These are phyloP conservation scores for Tachysurus vachellii DNA, from an alignment of 2,113 vertebrate genomes.

Conservation along the genomic window DNA sequence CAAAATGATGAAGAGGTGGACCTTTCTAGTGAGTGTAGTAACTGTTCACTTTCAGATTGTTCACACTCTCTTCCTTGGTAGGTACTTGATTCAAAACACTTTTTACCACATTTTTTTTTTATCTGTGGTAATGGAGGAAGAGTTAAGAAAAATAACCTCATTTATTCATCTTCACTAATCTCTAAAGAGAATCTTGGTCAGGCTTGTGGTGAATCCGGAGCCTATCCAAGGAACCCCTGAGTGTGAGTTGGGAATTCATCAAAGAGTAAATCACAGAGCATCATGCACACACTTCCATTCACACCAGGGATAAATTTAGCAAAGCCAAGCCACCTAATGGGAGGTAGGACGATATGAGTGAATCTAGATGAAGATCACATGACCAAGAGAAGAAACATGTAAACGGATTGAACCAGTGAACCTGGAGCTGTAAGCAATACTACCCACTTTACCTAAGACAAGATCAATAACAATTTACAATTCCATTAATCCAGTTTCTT, in stretches of 20 bases:
- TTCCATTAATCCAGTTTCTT: too few species aligned
- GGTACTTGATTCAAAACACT: background rate
- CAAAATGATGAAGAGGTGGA: background rate
- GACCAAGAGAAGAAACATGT: background rate
- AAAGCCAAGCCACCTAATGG: background rate
- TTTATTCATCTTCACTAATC: background rate
- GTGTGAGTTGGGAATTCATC: background rate
- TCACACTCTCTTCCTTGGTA: background rate
- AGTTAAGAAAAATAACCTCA: background rate
- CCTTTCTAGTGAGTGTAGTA: background rate
- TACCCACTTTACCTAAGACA: background rate
- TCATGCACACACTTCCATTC: background rate
- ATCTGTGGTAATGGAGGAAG: background rate
- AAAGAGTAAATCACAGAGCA: background rate
- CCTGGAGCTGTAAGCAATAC: background rate
- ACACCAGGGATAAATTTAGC: background rate
- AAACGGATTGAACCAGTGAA: background rate
- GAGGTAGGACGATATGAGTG: background rate
- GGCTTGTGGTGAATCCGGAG: background rate
- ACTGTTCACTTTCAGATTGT: background rate
- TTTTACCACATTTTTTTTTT: background rate
- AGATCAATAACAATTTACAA: background rate
- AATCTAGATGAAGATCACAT: background rate
- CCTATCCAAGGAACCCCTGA: background rate
- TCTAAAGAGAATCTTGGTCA: background rate